Evolutionary conservation across 2,113 vertebrate species (phyloP), one percentile per base, ranked within the genome.

Genomic region (Brachyhypopomus gauderio): DNA sequence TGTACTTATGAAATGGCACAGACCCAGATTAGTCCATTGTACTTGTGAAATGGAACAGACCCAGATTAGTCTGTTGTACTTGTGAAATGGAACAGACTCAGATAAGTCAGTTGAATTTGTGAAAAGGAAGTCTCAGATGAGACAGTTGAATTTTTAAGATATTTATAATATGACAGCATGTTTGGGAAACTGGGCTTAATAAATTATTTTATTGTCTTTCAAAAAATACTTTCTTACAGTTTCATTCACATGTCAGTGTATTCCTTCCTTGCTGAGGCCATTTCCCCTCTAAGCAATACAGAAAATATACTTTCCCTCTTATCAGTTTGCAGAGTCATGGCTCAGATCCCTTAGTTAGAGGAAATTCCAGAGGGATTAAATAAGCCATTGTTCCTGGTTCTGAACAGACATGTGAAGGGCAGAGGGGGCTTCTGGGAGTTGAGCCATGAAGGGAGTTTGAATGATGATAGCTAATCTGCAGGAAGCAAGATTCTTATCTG

Each of bases 381-480:
- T 30, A 62, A 30, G 30, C 62, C 17, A 83, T 85, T 83, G 72
- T 48, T 75, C 34, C 20, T 27, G 38, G 48, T 76, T 72, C 75
- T 79, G 75, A 73, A 76, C 2, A 71, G 52, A 80, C 48, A 52
- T 52, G 5, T 45, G 56, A 59, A 59, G 67, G 48, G 23, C 38
- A 27, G 25, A 23, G 41, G 55, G 22, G 27, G 14, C 20, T 78
- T 72, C 27, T 78, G n/a, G 64, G 34, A 59, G 23, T 30, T 63
- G 72, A 67, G 2, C 6, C 22, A 41, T 52, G 14, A 4, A 25
- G 2, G 2, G 67, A 82, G 56, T 77, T 80, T 60, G 30, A 79
- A 69, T 83, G 66, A 77, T 69, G 70, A 82, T 16, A 72, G 27
- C 58, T 78, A 55, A 79, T 85, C 66, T 80, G 60, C 85, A 82